Evolutionary conservation across 2,113 vertebrate genomes (phyloP).

Genomic region (Tragelaphus scriptus): DNA sequence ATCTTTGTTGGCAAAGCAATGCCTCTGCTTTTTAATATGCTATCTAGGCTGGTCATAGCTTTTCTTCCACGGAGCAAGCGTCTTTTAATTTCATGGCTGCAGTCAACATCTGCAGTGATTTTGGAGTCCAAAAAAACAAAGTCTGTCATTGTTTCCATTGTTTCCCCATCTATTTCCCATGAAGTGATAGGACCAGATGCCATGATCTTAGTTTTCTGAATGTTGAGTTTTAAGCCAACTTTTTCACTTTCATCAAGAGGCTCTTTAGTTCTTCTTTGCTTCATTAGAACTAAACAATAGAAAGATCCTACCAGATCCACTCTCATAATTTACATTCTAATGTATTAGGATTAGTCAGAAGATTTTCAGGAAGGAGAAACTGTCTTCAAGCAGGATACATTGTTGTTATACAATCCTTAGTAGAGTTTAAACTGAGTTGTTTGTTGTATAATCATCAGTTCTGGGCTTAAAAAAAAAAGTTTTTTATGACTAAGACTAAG

Average conservation of each 20-base stretch:
- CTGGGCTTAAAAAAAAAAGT: background rate
- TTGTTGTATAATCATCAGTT: background rate
- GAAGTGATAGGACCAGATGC: background rate
- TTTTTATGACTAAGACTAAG: background rate
- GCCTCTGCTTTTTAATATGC: background rate
- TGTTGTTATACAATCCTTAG: background rate
- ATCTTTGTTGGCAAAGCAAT: background rate
- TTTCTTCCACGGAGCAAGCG: rapidly evolving
- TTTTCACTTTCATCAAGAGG: background rate
- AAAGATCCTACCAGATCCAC: background rate
- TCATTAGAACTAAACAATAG: background rate
- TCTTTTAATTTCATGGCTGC: background rate
- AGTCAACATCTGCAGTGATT: background rate
- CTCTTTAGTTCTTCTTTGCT: background rate
- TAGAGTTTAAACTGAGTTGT: background rate
- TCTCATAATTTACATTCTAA: background rate
- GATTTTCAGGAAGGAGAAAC: background rate
- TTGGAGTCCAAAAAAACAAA: background rate
- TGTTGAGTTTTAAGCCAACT: background rate
- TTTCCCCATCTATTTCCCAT: background rate
- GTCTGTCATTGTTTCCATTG: background rate
- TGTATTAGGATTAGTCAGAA: background rate
- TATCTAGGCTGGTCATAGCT: background rate
- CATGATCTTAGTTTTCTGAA: background rate
- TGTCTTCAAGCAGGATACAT: background rate